Base-by-base conservation (phyloP, 2,113 vertebrate genomes). In the Oriolus oriolus region DNA sequence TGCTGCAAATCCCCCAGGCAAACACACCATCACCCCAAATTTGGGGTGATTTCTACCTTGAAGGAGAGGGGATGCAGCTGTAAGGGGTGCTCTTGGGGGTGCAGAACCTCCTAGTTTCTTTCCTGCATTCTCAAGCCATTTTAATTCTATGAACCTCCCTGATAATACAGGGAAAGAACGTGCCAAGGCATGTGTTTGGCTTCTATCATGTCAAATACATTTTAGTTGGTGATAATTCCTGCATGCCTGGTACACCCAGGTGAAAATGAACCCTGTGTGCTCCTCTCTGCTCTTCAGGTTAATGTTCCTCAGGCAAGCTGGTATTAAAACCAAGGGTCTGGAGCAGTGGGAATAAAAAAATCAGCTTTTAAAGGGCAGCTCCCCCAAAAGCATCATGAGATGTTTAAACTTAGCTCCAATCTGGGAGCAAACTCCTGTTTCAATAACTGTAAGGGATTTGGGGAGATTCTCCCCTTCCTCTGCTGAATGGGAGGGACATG, bases 401-500 rank as follows among this genome's bases (percentile, higher is more conserved):
- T 54, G 20, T 59, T 73, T 87, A 7, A 70, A 69, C 54, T 31
- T 10, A 13, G 15, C 69, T 65, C 33, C 1, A 2, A 41, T 9
- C 8, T 12, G 27, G 10, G 26, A 63, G 19, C 33, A 78, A 80
- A 76, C 2, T 15, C 37, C 71, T 15, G 4, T 15, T 69, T 83
- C 77, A 79, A 33, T 45, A 76, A 63, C 26, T 13, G 11, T 2
- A 7, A 83, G 26, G 89, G 70, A 53, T 63, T 33, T 50, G 30
- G 45, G 49, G 76, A 78, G 35, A 49, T 39, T 26, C 19, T 59
- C 7, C 28, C 28, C 11, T 41, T 71, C 39, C 68, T 41, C 17
- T 5, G 26, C 37, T 14, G 39, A 37, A 13, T 0, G 1, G 28
- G 50, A 39, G 37, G 42, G 45, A 56, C 5, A 5, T 0, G 7